Base-by-base conservation (phyloP, 1,140 invertebrate species). In the Parapsyche elsis region DNA sequence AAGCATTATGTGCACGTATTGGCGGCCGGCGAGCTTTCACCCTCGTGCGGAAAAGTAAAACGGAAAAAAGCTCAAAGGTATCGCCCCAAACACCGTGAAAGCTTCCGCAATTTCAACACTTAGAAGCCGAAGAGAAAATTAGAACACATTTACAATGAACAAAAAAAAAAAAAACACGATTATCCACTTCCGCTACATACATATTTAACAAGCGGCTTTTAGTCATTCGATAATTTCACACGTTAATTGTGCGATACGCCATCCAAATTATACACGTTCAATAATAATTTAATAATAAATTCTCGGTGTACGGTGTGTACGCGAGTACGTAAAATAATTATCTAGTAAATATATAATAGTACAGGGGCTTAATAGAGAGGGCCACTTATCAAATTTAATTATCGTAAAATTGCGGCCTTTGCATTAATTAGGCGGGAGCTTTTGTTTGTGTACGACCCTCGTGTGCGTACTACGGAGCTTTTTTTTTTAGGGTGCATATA, bases 1-100 rank as follows among this genome's bases (percentile, higher is more conserved):
- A 38, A 57, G 61, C n/a, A 78, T 64, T 70, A 67, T 70, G 64
- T 78, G 76, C 76, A 78, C 9, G 38, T 67, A 67, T 78, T 45
- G 70, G 14, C 23, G 49, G 16, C 49, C 49, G 4, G 49, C 5
- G 53, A 64, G 24, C 59, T 61, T 14, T 78, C 44, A 23, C 10
- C 64, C n/a, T 16, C 49, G 49, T 53, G 30, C 30, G 30, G 30
- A 38, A 38, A 38, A 38, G 30, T 38, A 38, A 38, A 38, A 38
- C 30, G 30, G 30, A 38, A 38, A 38, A 38, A 38, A 38, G 30
- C 30, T 38, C 2, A 38, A 38, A 38, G 30, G 30, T 38, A 38
- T 38, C 30, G 30, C 7, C 30, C 30, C 2, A 7, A 38, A 38
- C 30, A 38, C 30, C 30, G 30, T 38, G 30, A 38, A 38, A 38